Conservation (phyloP, 2,888 invertebrate genomes). For the Spodoptera exigua region DNA sequence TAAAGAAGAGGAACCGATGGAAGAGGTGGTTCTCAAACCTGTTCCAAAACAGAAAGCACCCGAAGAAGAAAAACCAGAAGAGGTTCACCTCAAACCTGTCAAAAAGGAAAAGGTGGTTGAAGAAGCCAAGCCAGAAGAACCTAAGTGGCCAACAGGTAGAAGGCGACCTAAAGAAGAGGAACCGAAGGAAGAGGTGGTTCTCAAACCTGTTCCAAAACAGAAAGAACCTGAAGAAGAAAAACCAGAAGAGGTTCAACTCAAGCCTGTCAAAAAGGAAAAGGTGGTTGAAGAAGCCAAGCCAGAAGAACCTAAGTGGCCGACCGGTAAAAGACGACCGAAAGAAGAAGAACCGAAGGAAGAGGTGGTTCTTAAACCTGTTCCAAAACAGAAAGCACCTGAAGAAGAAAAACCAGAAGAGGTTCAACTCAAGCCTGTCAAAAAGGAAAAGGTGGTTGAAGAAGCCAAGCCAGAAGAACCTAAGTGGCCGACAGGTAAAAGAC, state of each 20-base stretch:
- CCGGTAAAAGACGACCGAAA: slow-evolving; percentile 30
- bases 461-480: slow-evolving; percentile 73
- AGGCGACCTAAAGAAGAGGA: slow-evolving; percentile 19
- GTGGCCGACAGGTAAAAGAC: slow-evolving; percentile 38
- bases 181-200: slow-evolving; percentile 17
- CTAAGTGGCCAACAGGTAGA: slow-evolving; percentile 15
- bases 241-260: not conserved
- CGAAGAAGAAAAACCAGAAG: slow-evolving; percentile 13
- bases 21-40: slow-evolving; percentile 14
- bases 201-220: slow-evolving; percentile 12
- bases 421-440: slow-evolving; percentile 47
- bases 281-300: slow-evolving; percentile 1
- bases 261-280: slow-evolving; percentile 10
- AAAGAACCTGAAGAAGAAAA: slow-evolving; percentile 12
- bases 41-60: not conserved
- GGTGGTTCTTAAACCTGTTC: slow-evolving; percentile 68
- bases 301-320: slow-evolving; percentile 19
- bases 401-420: slow-evolving; percentile 57
- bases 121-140: slow-evolving; percentile 9
- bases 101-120: slow-evolving; percentile 14
- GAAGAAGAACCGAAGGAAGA: slow-evolving; percentile 67
- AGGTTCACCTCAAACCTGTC: slow-evolving; percentile 2
- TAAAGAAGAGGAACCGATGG: slow-evolving; percentile 10
- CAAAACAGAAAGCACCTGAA: slow-evolving; percentile 67
- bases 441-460: slow-evolving; percentile 62